Percentiles rank a stretch among this genome's conserved stretches.
Evolutionary conservation across 2,797 vertebrate species (phyloP).

Genomic region (Poecilia picta): DNA sequence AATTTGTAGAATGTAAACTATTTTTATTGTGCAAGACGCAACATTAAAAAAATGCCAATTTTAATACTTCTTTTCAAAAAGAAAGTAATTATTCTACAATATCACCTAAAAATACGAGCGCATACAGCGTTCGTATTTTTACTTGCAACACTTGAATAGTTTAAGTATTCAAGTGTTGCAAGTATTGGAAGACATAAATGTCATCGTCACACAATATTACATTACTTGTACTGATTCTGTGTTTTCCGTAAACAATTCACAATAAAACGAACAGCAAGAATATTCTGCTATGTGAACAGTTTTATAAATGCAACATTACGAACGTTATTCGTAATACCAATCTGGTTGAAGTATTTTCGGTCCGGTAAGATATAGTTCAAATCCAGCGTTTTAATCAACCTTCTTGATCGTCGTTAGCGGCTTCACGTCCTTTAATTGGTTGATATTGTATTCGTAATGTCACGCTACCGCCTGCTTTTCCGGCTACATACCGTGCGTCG

Average conservation of each 20-base stretch:
- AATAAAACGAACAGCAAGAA: too few relatives aligned
- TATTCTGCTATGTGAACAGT: too few relatives aligned
- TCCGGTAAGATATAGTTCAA: not conserved
- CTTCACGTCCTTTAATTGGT: not conserved
- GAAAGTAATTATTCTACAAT: not conserved
- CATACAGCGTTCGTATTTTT: too few relatives aligned
- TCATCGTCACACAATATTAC: too few relatives aligned
- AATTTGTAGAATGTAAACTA: not conserved
- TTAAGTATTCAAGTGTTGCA: not conserved
- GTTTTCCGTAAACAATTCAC: too few relatives aligned
- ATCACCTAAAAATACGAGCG: not conserved
- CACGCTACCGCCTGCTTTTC: not conserved
- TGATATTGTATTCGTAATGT: not conserved
- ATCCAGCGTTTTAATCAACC: not conserved
- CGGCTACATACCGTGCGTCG: not conserved
- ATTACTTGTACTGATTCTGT: too few relatives aligned
- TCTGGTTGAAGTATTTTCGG: not conserved
- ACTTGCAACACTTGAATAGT: too few relatives aligned
- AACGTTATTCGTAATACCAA: not conserved
- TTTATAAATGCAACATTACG: too few relatives aligned
- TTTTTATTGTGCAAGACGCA: not conserved
- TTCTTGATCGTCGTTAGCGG: not conserved
- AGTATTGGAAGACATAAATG: not conserved
- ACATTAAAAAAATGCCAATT: too few relatives aligned
- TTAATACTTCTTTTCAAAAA: too few relatives aligned